Evolutionary conservation across 2,888 invertebrate genomes (phyloP).

Genomic region (Pherbina coryleti): DNA sequence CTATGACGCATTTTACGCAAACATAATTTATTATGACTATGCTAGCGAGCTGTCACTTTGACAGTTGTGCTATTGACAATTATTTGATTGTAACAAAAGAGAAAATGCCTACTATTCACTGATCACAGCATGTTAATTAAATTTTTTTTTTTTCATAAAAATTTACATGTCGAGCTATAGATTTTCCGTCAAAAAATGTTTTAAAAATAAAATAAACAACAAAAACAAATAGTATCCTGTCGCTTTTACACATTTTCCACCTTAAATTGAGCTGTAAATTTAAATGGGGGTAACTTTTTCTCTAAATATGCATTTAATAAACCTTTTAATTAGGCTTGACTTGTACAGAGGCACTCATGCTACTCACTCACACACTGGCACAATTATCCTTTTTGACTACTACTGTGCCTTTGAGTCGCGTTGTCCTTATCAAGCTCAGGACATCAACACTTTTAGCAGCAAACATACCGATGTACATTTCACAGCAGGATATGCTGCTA

Average conservation of each 20-base stretch:
- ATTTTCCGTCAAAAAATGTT: neutral
- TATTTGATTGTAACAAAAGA: neutral
- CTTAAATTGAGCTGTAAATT: neutral
- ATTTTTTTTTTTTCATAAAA: neutral
- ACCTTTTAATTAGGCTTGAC: constrained; percentile 53
- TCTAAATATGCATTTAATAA: constrained; percentile 45
- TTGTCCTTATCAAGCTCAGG: constrained; percentile 35
- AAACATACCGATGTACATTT: neutral
- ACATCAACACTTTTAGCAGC: constrained; percentile 23
- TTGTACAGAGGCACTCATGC: neutral
- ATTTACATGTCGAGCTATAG: neutral
- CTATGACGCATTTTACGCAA: neutral
- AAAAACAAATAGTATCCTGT: neutral
- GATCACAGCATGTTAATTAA: neutral
- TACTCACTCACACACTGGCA: constrained; percentile 15
- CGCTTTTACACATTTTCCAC: neutral
- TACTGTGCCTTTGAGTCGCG: constrained; percentile 46
- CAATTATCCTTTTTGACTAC: constrained; percentile 36
- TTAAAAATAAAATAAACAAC: neutral
- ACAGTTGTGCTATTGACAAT: constrained; percentile 6
- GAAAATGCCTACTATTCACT: neutral
- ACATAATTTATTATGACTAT: constrained; percentile 33
- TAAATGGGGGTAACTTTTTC: neutral
- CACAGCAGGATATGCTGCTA: neutral
- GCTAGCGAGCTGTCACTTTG: neutral